These are phyloP conservation scores for Ypsolopha sequella DNA, from an alignment of 2,888 invertebrate species.

Conservation along the genomic window DNA sequence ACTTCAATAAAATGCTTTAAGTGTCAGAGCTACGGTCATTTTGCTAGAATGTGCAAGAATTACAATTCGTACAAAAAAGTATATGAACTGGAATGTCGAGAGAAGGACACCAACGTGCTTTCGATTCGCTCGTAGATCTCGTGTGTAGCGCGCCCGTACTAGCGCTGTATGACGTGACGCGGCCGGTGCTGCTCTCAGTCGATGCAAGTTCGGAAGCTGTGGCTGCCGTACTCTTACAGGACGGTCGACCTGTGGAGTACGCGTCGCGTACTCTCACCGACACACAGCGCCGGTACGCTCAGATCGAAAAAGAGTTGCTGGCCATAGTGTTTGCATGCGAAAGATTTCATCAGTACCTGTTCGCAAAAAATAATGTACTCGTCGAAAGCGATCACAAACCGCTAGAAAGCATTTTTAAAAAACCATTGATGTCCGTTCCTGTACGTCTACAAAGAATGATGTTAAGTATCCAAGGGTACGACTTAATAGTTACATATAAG, in stretches of 20 bases:
- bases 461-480: neutral
- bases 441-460: neutral
- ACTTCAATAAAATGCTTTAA: too few species aligned
- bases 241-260: slow-evolving; percentile 13
- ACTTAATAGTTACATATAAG: neutral
- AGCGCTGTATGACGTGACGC: too few species aligned
- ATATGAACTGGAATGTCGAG: too few species aligned
- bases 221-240: slow-evolving; percentile 15
- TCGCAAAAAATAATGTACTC: neutral
- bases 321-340: slow-evolving; percentile 13
- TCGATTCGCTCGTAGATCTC: too few species aligned
- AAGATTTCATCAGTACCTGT: slow-evolving; percentile 1
- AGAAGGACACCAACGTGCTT: too few species aligned
- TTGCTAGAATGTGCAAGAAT: too few species aligned
- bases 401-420: neutral
- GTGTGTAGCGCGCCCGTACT: too few species aligned
- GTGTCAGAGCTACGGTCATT: too few species aligned
- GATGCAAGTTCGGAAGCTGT: too few species aligned
- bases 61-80: too few species aligned
- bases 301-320: slow-evolving; percentile 14
- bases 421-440: neutral
- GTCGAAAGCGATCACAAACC: slow-evolving; percentile 1
- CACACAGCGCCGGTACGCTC: slow-evolving; percentile 13
- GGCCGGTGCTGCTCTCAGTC: slow-evolving; percentile 12
- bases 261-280: slow-evolving; percentile 13